Evolutionary conservation across 2,113 vertebrate genomes (phyloP), one percentile per base, ranked within the genome.

Genomic region (Hypocryptadius cinnamomeus): DNA sequence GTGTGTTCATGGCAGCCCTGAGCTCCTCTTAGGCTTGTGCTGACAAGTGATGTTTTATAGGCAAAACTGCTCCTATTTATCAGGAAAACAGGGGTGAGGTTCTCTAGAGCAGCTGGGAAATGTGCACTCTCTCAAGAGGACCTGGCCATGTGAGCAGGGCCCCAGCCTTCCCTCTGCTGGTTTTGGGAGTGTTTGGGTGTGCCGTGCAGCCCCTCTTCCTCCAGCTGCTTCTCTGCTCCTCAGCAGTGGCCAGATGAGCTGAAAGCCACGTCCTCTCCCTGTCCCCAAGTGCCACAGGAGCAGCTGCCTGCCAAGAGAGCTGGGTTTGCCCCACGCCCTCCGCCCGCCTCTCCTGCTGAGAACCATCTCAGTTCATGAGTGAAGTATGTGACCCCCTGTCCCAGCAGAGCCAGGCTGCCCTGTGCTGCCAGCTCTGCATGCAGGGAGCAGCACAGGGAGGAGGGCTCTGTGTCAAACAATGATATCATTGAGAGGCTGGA

Each of bases 401-500:
- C 54, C 4, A 42, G 45, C 79, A 59, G 65, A 78, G 84, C 69
- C 68, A 17, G 5, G 13, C 80, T 74, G 81, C 13, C 19, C 56
- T 8, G 8, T 8, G 31, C 45, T 15, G 37, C 33, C 64, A 24
- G 76, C 47, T 33, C 79, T 11, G 82, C 47, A 9, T 0, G 48
- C 80, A 70, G 71, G 61, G 82, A 70, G 86, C 90, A 85, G 94
- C 70, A 0, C 15, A 10, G 64, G 83, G 86, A 86, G 74, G 40
- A 50, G 84, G 48, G 60, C 60, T 97, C 59, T 92, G 91, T 97
- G 95, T 93, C 54, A 85, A 76, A 98, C 97, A 98, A 84, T 97
- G 94, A 91, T 84, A 81, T 97, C 96, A 97, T 96, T 97, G 97
- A 97, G 54, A 50, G 90, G 53, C 92, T 89, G 79, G 91, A 93